These are phyloP conservation scores for Neotoma lepida DNA, from an alignment of 2,113 vertebrate species.

Conservation along the genomic window DNA sequence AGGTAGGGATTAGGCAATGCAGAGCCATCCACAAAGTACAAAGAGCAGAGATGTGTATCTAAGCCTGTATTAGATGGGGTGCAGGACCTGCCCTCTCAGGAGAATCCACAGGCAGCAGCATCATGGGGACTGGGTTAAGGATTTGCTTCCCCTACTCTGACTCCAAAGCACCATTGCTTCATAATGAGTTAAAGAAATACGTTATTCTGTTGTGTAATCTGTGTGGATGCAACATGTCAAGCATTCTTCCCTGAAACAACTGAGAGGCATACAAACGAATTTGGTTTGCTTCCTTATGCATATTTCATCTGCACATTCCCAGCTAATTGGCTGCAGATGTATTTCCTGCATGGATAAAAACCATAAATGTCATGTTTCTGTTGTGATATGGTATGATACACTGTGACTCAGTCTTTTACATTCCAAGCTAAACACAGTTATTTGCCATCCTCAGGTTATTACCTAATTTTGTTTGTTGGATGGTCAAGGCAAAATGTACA, in stretches of 20 bases:
- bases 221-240: conserved; percentile 41
- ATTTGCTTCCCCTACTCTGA: background rate
- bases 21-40: background rate
- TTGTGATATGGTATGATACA: background rate
- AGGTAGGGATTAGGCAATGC: background rate
- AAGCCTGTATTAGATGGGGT: background rate
- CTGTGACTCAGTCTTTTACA: background rate
- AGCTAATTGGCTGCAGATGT: conserved; percentile 71
- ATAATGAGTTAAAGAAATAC: conserved; percentile 47
- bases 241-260: conserved; percentile 38
- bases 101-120: background rate
- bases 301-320: conserved; percentile 53
- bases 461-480: conserved; percentile 7
- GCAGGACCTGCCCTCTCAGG: background rate
- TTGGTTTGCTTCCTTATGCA: conserved; percentile 48
- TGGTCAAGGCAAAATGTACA: background rate
- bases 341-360: conserved; percentile 38
- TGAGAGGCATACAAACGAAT: conserved; percentile 37
- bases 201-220: conserved; percentile 23
- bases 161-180: background rate
- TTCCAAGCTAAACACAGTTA: conserved; percentile 44
- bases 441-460: conserved; percentile 50
- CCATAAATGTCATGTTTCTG: conserved; percentile 43
- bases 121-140: rapidly evolving
- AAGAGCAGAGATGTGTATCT: background rate